Conservation (phyloP, 2,888 invertebrate species). For the Troides aeacus region DNA sequence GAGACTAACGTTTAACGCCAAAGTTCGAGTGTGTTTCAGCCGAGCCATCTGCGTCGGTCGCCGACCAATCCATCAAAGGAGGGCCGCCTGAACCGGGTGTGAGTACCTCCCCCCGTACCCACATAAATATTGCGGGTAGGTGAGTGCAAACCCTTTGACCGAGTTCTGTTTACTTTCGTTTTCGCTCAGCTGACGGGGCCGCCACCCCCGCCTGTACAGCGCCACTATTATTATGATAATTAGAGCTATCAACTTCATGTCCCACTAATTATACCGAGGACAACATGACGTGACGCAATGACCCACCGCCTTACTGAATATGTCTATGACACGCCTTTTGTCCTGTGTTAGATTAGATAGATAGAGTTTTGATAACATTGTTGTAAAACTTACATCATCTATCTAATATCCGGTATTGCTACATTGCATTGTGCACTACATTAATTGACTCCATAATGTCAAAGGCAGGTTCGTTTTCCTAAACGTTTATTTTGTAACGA, state of each 20-base stretch:
- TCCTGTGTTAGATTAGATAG: not conserved
- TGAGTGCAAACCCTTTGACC: slow-evolving; percentile 81
- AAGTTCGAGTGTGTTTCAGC: slow-evolving; percentile 70
- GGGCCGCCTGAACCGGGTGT: slow-evolving; percentile 70
- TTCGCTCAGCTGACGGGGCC: slow-evolving; percentile 80
- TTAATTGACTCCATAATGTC: slow-evolving; percentile 7
- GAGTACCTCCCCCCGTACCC: slow-evolving; percentile 67
- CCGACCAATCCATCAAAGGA: slow-evolving; percentile 80
- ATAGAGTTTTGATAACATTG: slow-evolving; percentile 14
- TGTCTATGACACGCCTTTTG: slow-evolving; percentile 12
- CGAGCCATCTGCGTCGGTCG: slow-evolving; percentile 75
- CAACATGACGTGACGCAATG: slow-evolving; percentile 22
- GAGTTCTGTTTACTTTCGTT: slow-evolving; percentile 82
- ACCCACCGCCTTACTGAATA: slow-evolving; percentile 1
- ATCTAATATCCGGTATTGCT: not conserved
- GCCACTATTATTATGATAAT: slow-evolving; percentile 78
- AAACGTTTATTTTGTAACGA: slow-evolving; percentile 26
- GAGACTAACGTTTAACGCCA: slow-evolving; percentile 66
- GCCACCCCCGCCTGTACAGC: slow-evolving; percentile 63
- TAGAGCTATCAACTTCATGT: slow-evolving; percentile 65
- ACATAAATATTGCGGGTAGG: slow-evolving; percentile 81
- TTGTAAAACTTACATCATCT: not conserved
- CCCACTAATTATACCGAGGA: slow-evolving; percentile 34
- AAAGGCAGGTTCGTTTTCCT: slow-evolving; percentile 10
- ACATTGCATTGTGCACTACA: not conserved